phyloP scores from a whole-genome alignment of 2,797 vertebrate species.

The Atherinosoma microstoma region DNA sequence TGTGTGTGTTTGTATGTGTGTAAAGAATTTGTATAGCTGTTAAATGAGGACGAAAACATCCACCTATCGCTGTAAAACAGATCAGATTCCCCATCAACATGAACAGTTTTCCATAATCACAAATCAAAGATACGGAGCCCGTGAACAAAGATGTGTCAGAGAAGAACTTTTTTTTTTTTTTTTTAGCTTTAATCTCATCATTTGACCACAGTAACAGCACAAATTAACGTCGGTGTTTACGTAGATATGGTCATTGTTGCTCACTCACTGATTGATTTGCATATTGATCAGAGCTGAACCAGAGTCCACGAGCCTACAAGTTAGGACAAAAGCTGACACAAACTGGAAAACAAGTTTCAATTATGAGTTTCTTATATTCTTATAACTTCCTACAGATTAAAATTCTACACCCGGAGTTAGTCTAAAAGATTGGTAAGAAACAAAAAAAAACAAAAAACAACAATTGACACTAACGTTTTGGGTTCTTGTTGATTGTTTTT shows the following conservation, averaged over 20 bases:
- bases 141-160: conserved; percentile 6
- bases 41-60: background rate
- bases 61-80: background rate
- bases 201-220: conserved; percentile 34
- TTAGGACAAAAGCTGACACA: conserved; percentile 3
- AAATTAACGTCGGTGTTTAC: conserved; percentile 50
- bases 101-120: background rate
- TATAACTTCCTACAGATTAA: background rate
- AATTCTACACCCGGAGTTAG: background rate
- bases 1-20: background rate
- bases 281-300: conserved; percentile 45
- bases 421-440: background rate
- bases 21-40: conserved; percentile 4
- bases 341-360: conserved; percentile 27
- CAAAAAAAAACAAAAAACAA: background rate
- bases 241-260: conserved; percentile 24
- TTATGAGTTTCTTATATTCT: background rate
- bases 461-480: background rate
- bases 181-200: conserved; percentile 18
- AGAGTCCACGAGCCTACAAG: background rate
- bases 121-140: too few species aligned
- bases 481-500: background rate
- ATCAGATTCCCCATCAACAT: conserved; percentile 2
- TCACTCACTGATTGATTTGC: conserved; percentile 40
- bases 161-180: background rate